Percentiles rank a stretch among this genome's conserved stretches.
phyloP scores from a whole-genome alignment of 2,113 vertebrate species.

The Orycteropus afer region DNA sequence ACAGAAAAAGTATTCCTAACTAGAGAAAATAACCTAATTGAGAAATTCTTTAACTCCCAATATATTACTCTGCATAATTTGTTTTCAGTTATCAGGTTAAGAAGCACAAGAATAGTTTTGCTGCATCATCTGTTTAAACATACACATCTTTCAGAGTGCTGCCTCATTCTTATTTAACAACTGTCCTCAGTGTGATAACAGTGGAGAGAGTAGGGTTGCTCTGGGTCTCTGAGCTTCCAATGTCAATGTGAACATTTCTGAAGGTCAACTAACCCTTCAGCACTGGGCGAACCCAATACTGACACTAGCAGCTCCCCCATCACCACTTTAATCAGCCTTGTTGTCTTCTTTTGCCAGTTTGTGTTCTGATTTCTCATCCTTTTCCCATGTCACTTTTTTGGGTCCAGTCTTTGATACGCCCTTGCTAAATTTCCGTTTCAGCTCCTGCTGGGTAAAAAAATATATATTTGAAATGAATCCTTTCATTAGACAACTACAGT shows the following conservation, averaged over 20 bases:
- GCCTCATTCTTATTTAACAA: neutral
- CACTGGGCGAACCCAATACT: neutral
- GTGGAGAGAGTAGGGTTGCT: neutral
- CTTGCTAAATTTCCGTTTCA: neutral
- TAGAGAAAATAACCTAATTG: neutral
- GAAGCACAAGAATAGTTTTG: constrained; percentile 48
- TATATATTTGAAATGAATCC: neutral
- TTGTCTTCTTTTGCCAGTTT: neutral
- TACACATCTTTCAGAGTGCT: neutral
- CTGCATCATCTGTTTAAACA: constrained; percentile 26
- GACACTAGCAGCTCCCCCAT: accelerated
- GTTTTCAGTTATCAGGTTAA: constrained; percentile 29
- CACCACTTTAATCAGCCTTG: no score
- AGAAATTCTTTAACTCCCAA: neutral
- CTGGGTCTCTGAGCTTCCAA: neutral
- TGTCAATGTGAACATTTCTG: neutral
- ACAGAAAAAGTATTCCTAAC: neutral
- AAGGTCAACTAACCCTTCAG: neutral
- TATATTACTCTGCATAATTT: constrained; percentile 4
- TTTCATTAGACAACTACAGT: neutral
- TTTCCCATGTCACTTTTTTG: neutral
- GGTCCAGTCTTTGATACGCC: neutral
- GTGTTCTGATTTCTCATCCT: neutral
- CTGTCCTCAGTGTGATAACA: neutral
- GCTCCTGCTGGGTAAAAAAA: constrained; percentile 9